These are phyloP conservation scores for Temnothorax curvispinosus DNA, from an alignment of 1,140 invertebrate species.

Conservation along the genomic window DNA sequence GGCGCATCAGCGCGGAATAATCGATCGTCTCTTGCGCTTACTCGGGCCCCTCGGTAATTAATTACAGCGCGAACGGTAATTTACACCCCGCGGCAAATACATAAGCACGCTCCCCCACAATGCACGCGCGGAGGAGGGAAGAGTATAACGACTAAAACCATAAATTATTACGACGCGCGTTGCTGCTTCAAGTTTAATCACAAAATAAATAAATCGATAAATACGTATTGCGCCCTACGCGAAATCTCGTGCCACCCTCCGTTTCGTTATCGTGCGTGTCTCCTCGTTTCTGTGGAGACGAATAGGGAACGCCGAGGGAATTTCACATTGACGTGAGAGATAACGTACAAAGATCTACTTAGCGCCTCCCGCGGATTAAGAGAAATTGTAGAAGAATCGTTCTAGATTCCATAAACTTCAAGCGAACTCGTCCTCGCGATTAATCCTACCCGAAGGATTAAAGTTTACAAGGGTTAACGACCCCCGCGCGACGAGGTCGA, in stretches of 20 bases:
- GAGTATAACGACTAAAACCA: conserved; percentile 28
- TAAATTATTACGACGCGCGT: conserved; percentile 51
- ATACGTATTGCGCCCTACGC: not conserved
- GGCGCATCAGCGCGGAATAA: conserved; percentile 62
- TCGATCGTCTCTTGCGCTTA: conserved; percentile 63
- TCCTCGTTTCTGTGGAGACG: not conserved
- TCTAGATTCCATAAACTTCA: conserved; percentile 15
- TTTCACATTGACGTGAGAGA: not conserved
- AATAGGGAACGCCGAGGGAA: not conserved
- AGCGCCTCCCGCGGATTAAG: conserved; percentile 5
- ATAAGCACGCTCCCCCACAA: conserved; percentile 41
- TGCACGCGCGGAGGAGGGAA: not conserved
- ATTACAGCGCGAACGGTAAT: conserved; percentile 64
- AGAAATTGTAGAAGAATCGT: conserved; percentile 43
- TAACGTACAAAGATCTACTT: conserved; percentile 29
- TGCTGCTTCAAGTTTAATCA: conserved; percentile 32
- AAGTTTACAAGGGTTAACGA: conserved; percentile 56
- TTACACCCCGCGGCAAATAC: conserved; percentile 59
- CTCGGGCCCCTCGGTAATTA: conserved; percentile 59
- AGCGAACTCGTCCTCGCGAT: conserved; percentile 30
- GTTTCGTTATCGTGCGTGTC: not conserved
- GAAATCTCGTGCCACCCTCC: not conserved
- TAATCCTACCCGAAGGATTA: conserved; percentile 49
- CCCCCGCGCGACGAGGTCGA: conserved; percentile 10
- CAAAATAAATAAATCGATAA: conserved; percentile 60